These are phyloP conservation scores for Thunnus albacares DNA, from an alignment of 2,797 vertebrate genomes.

Conservation along the genomic window DNA sequence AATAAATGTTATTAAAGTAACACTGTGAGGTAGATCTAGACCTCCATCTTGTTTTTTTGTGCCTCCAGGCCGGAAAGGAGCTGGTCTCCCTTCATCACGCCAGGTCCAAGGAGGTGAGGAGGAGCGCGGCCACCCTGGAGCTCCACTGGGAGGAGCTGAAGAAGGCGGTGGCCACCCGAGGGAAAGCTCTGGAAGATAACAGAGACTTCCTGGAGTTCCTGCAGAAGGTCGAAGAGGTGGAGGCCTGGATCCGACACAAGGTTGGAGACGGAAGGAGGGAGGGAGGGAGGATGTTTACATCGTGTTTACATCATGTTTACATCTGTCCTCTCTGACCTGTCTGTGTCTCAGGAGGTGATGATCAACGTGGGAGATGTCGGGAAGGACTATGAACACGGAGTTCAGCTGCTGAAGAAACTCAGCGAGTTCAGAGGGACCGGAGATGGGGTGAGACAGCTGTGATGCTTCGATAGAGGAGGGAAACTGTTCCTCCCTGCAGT, in stretches of 20 bases:
- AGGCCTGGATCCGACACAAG: constrained; percentile 94
- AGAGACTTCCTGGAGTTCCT: constrained; percentile 92
- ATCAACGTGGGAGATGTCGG: constrained; percentile 89
- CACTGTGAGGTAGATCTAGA: too few species aligned
- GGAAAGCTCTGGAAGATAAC: constrained; percentile 89
- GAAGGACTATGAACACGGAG: constrained; percentile 91
- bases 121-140: constrained; percentile 75
- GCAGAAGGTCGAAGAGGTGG: constrained; percentile 90
- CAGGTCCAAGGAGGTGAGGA: constrained; percentile 81
- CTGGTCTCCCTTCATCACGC: constrained; percentile 84
- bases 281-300: neutral
- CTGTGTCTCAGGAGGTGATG: constrained; percentile 88
- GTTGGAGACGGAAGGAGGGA: constrained; percentile 63
- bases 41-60: neutral
- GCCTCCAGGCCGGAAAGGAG: constrained; percentile 85
- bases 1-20: too few species aligned
- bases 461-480: too few species aligned
- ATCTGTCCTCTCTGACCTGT: neutral
- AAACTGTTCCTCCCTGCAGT: too few species aligned
- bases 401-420: constrained; percentile 89
- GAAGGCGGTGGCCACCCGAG: constrained; percentile 81
- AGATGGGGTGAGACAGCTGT: constrained; percentile 82
- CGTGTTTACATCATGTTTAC: neutral
- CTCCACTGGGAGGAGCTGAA: constrained; percentile 89
- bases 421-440: constrained; percentile 85